Evolutionary conservation across 2,113 vertebrate species (phyloP).

Genomic region (Oreochromis aureus): DNA sequence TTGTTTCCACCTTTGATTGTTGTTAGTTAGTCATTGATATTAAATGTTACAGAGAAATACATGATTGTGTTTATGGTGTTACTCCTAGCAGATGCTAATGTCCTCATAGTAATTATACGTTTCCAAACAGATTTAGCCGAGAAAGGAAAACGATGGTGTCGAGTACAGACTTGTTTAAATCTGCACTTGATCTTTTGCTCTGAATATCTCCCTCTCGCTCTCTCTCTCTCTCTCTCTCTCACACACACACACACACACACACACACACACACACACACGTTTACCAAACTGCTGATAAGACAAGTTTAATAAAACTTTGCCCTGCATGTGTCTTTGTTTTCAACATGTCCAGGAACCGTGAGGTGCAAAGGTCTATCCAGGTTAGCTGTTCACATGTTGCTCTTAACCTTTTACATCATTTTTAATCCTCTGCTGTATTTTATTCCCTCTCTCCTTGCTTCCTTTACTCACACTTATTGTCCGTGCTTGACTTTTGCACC

Average conservation of each 20-base stretch:
- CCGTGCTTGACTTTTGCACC: background rate
- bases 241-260: background rate
- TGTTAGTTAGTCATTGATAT: background rate
- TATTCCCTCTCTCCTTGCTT: background rate
- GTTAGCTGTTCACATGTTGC: background rate
- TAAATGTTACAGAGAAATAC: background rate
- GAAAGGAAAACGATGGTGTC: background rate
- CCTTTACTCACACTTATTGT: background rate
- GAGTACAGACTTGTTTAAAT: background rate
- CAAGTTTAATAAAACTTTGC: background rate
- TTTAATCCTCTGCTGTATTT: background rate
- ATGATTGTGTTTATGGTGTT: background rate
- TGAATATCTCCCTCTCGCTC: accelerated
- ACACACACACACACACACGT: accelerated
- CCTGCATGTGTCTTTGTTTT: background rate
- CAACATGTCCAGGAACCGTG: background rate
- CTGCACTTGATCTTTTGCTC: background rate
- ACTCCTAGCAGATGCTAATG: accelerated
- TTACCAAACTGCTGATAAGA: background rate
- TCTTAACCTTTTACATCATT: background rate
- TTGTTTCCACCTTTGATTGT: background rate
- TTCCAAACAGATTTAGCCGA: background rate
- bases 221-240: background rate
- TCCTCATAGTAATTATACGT: background rate
- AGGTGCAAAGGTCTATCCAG: constrained; percentile 4